Percentiles rank a stretch among this genome's conserved stretches.
Conservation (phyloP, 2,113 vertebrate genomes). For the Paratilapia polleni region DNA sequence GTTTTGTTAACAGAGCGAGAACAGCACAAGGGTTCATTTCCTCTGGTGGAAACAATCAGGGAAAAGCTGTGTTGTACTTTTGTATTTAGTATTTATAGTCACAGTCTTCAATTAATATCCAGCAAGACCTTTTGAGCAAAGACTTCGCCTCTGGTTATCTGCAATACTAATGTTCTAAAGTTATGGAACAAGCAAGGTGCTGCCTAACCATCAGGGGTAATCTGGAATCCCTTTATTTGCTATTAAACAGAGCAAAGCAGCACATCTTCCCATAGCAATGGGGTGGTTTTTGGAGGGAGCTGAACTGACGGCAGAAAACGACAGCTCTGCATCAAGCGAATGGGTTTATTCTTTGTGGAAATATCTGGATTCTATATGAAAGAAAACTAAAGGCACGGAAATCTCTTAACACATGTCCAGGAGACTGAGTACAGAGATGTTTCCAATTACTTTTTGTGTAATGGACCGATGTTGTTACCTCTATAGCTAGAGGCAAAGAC, state of each 20-base stretch:
- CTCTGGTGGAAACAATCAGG: neutral
- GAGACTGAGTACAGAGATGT: neutral
- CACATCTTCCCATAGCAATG: neutral
- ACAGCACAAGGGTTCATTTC: constrained; percentile 30
- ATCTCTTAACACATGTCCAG: neutral
- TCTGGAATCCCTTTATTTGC: neutral
- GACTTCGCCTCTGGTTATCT: neutral
- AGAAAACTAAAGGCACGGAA: neutral
- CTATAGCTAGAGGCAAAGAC: too few species aligned
- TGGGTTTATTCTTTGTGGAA: neutral
- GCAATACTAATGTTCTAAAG: neutral
- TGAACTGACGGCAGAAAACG: neutral
- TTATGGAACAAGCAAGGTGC: neutral
- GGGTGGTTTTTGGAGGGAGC: neutral
- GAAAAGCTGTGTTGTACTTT: neutral
- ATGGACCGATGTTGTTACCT: too few species aligned
- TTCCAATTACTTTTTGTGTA: neutral
- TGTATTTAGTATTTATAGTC: neutral
- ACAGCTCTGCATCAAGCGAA: neutral
- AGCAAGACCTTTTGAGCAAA: neutral
- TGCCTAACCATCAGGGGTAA: neutral
- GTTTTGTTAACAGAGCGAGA: constrained; percentile 25
- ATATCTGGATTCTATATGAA: neutral
- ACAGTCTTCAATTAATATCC: neutral
- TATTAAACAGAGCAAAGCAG: neutral